These are phyloP conservation scores for Strix occidentalis DNA, from an alignment of 2,797 vertebrate species.

Conservation along the genomic window DNA sequence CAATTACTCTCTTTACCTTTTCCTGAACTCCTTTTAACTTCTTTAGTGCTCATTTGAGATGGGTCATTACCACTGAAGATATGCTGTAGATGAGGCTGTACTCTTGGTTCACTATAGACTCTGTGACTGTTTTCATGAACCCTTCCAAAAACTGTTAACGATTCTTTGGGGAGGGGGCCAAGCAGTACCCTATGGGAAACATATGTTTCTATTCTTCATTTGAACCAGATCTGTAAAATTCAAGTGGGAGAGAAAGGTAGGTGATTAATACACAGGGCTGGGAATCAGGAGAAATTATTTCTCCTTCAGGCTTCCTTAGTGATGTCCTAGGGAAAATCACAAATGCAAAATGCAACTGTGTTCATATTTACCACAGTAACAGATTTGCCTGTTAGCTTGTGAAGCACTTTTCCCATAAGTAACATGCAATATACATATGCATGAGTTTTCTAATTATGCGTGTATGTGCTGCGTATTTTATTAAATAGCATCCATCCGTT, in stretches of 20 bases:
- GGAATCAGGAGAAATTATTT: neutral
- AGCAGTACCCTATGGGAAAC: neutral
- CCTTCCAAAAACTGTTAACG: neutral
- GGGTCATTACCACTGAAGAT: neutral
- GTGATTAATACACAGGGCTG: neutral
- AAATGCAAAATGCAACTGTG: rapidly evolving
- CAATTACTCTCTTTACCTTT: neutral
- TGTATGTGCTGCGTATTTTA: neutral
- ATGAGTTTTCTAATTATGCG: neutral
- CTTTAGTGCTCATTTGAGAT: neutral
- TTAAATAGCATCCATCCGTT: neutral
- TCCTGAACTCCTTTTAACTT: neutral
- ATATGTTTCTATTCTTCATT: neutral
- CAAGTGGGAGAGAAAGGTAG: neutral
- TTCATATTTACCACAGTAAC: neutral
- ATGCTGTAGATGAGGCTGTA: neutral
- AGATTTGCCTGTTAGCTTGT: neutral
- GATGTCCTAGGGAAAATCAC: neutral
- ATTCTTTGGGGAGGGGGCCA: neutral
- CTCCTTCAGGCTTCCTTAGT: neutral
- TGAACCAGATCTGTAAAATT: neutral
- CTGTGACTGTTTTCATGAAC: neutral
- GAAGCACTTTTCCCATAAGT: neutral
- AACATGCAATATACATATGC: neutral
- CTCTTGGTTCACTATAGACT: neutral